These are phyloP conservation scores for Euproctis similis DNA, from an alignment of 2,888 invertebrate genomes.

Conservation along the genomic window DNA sequence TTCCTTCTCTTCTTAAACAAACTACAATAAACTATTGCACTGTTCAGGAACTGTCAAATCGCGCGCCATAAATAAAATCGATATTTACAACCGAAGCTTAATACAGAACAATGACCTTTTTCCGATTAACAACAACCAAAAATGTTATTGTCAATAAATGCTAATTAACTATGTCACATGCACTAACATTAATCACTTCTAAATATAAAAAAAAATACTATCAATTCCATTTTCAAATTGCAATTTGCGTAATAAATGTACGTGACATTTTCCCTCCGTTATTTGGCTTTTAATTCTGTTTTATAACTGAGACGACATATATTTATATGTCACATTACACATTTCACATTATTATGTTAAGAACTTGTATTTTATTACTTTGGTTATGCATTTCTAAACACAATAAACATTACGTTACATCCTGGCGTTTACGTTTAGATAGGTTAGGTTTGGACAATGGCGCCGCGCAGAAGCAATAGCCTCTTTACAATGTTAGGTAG, in stretches of 20 bases:
- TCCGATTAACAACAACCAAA: constrained; percentile 27
- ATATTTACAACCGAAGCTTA: constrained; percentile 47
- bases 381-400: constrained; percentile 1
- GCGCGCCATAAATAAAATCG: constrained; percentile 60
- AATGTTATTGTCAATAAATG: no score
- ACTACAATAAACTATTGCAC: no score
- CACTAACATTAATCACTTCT: constrained; percentile 3
- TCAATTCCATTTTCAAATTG: constrained; percentile 18
- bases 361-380: no score
- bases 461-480: constrained; percentile 56
- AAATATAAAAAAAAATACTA: constrained; percentile 10
- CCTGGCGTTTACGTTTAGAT: constrained; percentile 38
- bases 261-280: constrained; percentile 10
- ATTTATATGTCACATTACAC: constrained; percentile 1
- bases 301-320: constrained; percentile 9
- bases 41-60: constrained; percentile 27
- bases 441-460: constrained; percentile 63
- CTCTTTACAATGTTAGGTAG: constrained; percentile 28
- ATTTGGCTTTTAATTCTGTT: constrained; percentile 8
- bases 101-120: constrained; percentile 53
- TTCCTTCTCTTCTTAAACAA: no score
- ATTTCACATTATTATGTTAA: not conserved
- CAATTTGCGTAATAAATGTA: constrained; percentile 1
- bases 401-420: constrained; percentile 30
- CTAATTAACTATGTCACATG: no score